Evolutionary conservation across 2,888 invertebrate genomes (phyloP), one percentile per base, ranked within the genome.

Genomic region (Dinocampus coccinellae): DNA sequence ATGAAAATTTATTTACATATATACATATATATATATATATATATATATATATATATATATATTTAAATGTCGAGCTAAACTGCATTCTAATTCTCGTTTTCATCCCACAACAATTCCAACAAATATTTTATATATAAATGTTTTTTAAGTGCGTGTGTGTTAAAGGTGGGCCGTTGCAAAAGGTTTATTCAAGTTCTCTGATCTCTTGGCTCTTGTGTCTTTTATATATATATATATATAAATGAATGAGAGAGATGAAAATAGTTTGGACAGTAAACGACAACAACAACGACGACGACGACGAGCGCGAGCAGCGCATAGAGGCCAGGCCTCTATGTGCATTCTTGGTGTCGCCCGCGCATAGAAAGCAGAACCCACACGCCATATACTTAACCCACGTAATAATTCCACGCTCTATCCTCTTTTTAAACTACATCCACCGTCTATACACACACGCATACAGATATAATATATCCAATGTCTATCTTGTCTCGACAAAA

Each of bases 361-460:
- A 80, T 84, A 83, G 83, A 84, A 84, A 84, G 83, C 83, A 80
- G 78, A 78, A 78, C 75, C 47, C 47, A 47, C 78, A 79, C 82
- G 81, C 83, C 81, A 81, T 83, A 81, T 73, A 71, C 66, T 76
- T 79, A 81, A 81, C 84, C 84, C 84, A 84, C 83, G 81, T 80
- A 77, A 65, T 74, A 71, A 72, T 74, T 75, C 71, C 76, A 70
- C 64, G 69, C 69, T 73, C 20, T n/a, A 47, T 47, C 47, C 7
- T 71, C 64, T 57, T n/a, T n/a, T n/a, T n/a, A n/a, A n/a, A n/a
- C n/a, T n/a, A n/a, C n/a, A n/a, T n/a, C n/a, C n/a, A n/a, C n/a
- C n/a, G 69, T 65, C 47, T 57, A 29, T 42, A 20, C 26, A 34
- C 26, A 33, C 24, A 70, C 33, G 9, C 10, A 36, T 47, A 47